Evolutionary conservation across 2,888 invertebrate species (phyloP), one percentile per base, ranked within the genome.

Genomic region (Thysanoteuthis rhombus): DNA sequence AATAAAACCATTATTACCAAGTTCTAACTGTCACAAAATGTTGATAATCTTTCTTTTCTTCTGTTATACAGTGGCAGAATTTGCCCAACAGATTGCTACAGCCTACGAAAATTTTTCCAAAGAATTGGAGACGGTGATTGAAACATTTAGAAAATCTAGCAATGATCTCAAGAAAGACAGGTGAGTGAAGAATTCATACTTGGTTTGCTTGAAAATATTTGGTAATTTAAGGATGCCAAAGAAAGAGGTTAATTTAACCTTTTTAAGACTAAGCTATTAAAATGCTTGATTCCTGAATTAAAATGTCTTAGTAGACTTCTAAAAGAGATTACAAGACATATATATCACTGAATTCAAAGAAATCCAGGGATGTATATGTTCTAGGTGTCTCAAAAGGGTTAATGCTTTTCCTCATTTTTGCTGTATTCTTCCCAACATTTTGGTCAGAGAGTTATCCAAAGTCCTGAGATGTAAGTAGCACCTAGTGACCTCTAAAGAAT

Each of bases 31-130:
- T 52, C n/a, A 16, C 32, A 36, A 36, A 52, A 40, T 42, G 25
- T 42, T 92, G 25, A 91, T 91, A 93, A 19, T 42, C 28, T 40
- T 92, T 75, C 58, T 47, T 94, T 89, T 6, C 38, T 93, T 93
- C 89, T 89, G 91, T 45, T 92, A 95, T 95, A 93, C 95, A 96
- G 96, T 96, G 94, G 95, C 96, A n/a, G 96, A 96, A 92, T 97
- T 97, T 95, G 96, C 96, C 39, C 96, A 96, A 94, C 96, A 96
- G 94, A 95, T 97, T 94, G 96, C 97, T 2, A 94, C 95, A 38
- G 96, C 96, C 3, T 96, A 97, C 94, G 96, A 96, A 94, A 95
- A 95, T 93, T 97, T 96, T 95, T 96, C 96, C 45, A 95, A 95
- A 94, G 96, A 96, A 93, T 95, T 97, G 22, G 96, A 96, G 93